These are phyloP conservation scores for Phaedon cochleariae DNA, from an alignment of 2,888 invertebrate species.

Conservation along the genomic window DNA sequence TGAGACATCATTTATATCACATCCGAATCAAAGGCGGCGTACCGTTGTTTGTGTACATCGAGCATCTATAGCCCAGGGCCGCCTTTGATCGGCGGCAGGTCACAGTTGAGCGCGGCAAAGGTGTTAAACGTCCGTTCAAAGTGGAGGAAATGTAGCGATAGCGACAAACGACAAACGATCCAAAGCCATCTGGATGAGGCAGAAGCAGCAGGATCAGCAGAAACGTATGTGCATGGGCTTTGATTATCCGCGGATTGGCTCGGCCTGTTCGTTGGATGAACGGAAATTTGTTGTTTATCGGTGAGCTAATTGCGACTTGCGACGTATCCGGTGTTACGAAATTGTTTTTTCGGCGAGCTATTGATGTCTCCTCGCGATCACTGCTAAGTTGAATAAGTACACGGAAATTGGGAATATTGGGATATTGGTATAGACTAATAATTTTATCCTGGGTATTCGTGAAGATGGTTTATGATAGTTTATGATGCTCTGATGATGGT, in stretches of 20 bases:
- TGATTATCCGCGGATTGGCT: not conserved
- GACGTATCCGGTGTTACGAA: constrained; percentile 18
- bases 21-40: constrained; percentile 55
- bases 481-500: too few species aligned
- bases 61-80: constrained; percentile 48
- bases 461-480: too few species aligned
- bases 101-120: constrained; percentile 59
- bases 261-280: not conserved
- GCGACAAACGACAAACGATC: constrained; percentile 34
- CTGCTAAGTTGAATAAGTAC: too few species aligned
- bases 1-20: constrained; percentile 48
- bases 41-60: constrained; percentile 58
- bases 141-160: constrained; percentile 59
- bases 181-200: constrained; percentile 39
- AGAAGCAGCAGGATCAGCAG: constrained; percentile 9
- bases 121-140: constrained; percentile 59
- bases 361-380: too few species aligned
- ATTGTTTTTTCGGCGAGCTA: not conserved
- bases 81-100: constrained; percentile 59
- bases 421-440: too few species aligned
- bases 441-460: too few species aligned
- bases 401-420: too few species aligned
- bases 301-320: constrained; percentile 19
- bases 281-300: constrained; percentile 8
- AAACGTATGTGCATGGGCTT: not conserved